A percentile compares a stretch with the other conserved stretches of the same genome.
Conservation (phyloP, 2,888 invertebrate species). For the Eristalis intricaria region DNA sequence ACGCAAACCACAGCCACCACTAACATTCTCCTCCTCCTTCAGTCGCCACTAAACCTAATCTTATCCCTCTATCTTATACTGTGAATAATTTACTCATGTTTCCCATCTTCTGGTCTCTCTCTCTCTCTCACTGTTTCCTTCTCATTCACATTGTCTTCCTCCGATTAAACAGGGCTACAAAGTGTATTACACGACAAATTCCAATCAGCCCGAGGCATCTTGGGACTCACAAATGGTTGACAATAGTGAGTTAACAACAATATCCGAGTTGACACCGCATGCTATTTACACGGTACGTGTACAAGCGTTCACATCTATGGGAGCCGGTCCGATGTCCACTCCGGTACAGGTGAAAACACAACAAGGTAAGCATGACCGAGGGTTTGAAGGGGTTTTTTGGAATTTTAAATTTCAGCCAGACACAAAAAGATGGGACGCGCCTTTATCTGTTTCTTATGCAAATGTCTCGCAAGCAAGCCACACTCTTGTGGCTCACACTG, state of each 20-base stretch:
- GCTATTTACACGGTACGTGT: slow-evolving; percentile 97
- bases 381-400: not conserved
- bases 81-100: slow-evolving; percentile 51
- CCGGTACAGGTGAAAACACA: slow-evolving; percentile 99
- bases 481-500: not conserved
- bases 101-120: not conserved
- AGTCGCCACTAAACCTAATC: slow-evolving; percentile 20
- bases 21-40: not conserved
- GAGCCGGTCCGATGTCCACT: slow-evolving; percentile 96
- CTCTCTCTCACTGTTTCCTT: slow-evolving; percentile 10
- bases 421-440: not conserved
- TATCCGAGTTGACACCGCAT: slow-evolving; percentile 94
- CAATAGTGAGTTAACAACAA: slow-evolving; percentile 95
- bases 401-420: slow-evolving; percentile 17
- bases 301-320: slow-evolving; percentile 96
- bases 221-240: slow-evolving; percentile 98
- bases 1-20: slow-evolving; percentile 6
- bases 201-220: slow-evolving; percentile 91
- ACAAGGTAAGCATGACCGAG: slow-evolving; percentile 85
- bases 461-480: not conserved
- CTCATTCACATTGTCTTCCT: not conserved
- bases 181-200: slow-evolving; percentile 96
- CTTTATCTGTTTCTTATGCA: slow-evolving; percentile 48
- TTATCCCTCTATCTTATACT: slow-evolving; percentile 6
- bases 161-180: slow-evolving; percentile 91